Evolutionary conservation across 2,113 vertebrate species (phyloP).

Genomic region (Vicugna pacos): DNA sequence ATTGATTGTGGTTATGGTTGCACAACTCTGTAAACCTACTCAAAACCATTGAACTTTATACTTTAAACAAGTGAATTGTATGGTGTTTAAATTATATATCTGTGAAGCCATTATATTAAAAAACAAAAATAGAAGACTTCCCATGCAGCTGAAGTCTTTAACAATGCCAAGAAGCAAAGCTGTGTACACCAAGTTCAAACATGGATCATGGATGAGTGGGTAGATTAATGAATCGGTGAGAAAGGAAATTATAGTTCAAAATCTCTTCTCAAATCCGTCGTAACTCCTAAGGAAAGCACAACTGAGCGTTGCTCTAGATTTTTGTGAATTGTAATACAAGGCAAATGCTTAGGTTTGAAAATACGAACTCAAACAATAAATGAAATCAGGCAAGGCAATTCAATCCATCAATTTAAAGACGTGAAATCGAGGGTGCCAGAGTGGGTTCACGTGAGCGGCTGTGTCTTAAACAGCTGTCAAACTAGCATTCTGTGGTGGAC

Average conservation of each 20-base stretch:
- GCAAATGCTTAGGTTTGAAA: slow-evolving; percentile 40
- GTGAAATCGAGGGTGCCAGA: neutral
- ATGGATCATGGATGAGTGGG: neutral
- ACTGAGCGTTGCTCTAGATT: neutral
- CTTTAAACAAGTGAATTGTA: neutral
- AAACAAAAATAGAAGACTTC: neutral
- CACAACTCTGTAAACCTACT: neutral
- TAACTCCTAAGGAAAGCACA: neutral
- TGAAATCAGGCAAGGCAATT: neutral
- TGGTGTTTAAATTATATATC: neutral
- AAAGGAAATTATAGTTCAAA: neutral
- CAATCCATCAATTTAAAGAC: neutral
- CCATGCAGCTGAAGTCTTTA: neutral
- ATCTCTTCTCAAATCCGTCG: neutral
- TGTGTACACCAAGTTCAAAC: neutral
- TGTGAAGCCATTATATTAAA: neutral
- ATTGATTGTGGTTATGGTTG: neutral
- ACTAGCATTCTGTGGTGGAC: slow-evolving; percentile 24
- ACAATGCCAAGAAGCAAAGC: neutral
- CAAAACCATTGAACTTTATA: neutral
- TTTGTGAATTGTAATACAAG: neutral
- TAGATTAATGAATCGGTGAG: neutral
- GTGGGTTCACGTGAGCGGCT: neutral
- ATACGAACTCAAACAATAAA: slow-evolving; percentile 8
- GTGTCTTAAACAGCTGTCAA: slow-evolving; percentile 40